Conservation (phyloP, 2,888 invertebrate genomes). For the Andricus curvator region DNA sequence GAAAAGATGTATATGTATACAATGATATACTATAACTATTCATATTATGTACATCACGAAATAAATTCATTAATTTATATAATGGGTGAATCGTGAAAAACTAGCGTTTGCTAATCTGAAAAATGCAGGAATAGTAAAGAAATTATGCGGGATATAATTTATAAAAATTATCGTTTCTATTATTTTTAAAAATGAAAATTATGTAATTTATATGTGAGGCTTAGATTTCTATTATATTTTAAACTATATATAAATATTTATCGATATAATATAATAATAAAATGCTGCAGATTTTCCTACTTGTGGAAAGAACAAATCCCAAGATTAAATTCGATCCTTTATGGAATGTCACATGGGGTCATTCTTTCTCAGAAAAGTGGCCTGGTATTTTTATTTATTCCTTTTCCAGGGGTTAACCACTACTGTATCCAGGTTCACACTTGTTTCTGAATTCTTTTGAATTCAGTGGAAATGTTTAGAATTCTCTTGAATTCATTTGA, state of each 20-base stretch:
- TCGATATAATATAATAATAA: constrained; percentile 52
- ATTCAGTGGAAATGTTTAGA: no score
- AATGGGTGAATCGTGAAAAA: background rate
- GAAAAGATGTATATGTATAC: constrained; percentile 53
- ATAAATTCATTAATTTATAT: background rate
- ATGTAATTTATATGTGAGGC: no score
- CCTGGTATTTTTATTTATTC: background rate
- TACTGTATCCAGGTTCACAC: no score
- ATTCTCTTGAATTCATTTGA: no score
- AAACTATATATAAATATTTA: constrained; percentile 49
- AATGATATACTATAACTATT: constrained; percentile 41
- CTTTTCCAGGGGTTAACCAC: no score
- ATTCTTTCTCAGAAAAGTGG: background rate
- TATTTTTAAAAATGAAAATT: no score
- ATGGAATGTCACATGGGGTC: constrained; percentile 31
- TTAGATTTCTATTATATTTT: constrained; percentile 40
- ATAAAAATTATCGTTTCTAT: no score
- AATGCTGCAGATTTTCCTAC: background rate
- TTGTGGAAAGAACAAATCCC: background rate
- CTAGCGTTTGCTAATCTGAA: background rate
- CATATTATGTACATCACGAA: background rate
- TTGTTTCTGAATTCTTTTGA: no score
- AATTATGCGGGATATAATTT: no score
- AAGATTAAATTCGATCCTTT: background rate
- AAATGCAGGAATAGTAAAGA: background rate